These are phyloP conservation scores for Eurypyga helias DNA, from an alignment of 2,113 vertebrate genomes.

Conservation along the genomic window DNA sequence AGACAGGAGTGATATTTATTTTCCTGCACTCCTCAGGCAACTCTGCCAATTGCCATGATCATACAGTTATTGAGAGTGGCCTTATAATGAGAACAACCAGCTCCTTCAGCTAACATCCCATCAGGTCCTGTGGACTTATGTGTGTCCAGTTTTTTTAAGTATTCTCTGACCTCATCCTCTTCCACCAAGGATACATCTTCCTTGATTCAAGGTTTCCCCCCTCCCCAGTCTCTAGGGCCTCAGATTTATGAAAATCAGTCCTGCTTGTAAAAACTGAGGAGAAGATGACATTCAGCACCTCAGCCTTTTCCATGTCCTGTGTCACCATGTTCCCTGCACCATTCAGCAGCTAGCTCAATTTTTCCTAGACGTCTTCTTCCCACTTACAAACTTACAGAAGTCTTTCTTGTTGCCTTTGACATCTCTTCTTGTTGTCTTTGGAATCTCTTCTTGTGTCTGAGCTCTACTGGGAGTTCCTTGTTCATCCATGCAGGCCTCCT, in stretches of 20 bases:
- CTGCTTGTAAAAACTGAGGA: not conserved
- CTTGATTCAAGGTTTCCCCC: not conserved
- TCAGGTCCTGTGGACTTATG: not conserved
- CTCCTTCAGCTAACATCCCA: not conserved
- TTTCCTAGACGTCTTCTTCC: not conserved
- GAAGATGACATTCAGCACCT: not conserved
- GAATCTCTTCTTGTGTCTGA: not conserved
- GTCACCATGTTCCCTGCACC: not conserved
- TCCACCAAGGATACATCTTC: not conserved
- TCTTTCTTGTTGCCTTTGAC: not conserved
- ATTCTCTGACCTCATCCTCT: not conserved
- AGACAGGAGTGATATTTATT: not conserved
- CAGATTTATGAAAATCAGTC: not conserved
- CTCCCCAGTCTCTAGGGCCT: not conserved
- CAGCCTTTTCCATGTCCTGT: not conserved
- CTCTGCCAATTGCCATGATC: not conserved
- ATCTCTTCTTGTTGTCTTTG: not conserved
- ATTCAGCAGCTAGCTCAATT: not conserved
- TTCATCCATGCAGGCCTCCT: not conserved
- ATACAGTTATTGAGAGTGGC: not conserved
- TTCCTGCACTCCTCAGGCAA: not conserved
- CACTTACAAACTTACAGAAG: not conserved
- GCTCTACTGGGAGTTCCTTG: not conserved
- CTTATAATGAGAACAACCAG: not conserved
- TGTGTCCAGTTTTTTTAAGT: not conserved